A percentile compares a stretch with the other conserved stretches of the same genome.
These are phyloP conservation scores for Trichopria drosophilae DNA, from an alignment of 2,888 invertebrate genomes.

Conservation along the genomic window DNA sequence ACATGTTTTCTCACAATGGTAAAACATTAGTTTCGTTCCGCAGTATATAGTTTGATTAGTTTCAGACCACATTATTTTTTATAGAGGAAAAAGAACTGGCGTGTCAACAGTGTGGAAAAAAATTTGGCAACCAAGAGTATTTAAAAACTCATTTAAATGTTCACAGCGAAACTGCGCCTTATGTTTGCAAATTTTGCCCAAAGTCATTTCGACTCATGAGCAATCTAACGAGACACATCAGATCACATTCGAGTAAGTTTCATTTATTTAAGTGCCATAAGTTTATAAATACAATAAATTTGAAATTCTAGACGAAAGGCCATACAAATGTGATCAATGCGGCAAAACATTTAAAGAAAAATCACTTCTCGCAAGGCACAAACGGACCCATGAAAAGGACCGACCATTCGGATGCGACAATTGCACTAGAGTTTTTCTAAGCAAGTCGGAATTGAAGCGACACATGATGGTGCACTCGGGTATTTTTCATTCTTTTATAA, in stretches of 20 bases:
- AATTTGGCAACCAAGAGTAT: slow-evolving; percentile 65
- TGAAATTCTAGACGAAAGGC: slow-evolving; percentile 49
- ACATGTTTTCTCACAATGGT: slow-evolving; percentile 60
- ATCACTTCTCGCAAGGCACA: slow-evolving; percentile 55
- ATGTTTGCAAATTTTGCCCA: slow-evolving; percentile 69
- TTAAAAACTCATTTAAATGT: slow-evolving; percentile 63
- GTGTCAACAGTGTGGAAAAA: slow-evolving; percentile 66
- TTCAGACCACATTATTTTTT: slow-evolving; percentile 34
- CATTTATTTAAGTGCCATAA: slow-evolving; percentile 12
- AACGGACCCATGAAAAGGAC: slow-evolving; percentile 56
- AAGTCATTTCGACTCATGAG: slow-evolving; percentile 70
- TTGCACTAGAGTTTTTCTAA: slow-evolving; percentile 55
- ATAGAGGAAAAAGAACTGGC: slow-evolving; percentile 62
- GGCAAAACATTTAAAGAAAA: slow-evolving; percentile 54
- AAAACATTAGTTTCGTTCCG: too few relatives aligned
- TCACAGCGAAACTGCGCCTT: slow-evolving; percentile 60
- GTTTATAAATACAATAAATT: slow-evolving; percentile 6
- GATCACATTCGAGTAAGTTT: slow-evolving; percentile 68
- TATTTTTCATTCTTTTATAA: too few relatives aligned
- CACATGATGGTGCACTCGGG: slow-evolving; percentile 57
- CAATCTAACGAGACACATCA: slow-evolving; percentile 71
- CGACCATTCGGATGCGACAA: slow-evolving; percentile 56
- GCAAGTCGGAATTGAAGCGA: slow-evolving; percentile 57
- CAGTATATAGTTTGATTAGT: slow-evolving; percentile 2
- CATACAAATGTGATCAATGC: slow-evolving; percentile 52